Evolutionary conservation across 2,888 invertebrate species (phyloP), one percentile per base, ranked within the genome.

Genomic region (Linyphia triangularis): DNA sequence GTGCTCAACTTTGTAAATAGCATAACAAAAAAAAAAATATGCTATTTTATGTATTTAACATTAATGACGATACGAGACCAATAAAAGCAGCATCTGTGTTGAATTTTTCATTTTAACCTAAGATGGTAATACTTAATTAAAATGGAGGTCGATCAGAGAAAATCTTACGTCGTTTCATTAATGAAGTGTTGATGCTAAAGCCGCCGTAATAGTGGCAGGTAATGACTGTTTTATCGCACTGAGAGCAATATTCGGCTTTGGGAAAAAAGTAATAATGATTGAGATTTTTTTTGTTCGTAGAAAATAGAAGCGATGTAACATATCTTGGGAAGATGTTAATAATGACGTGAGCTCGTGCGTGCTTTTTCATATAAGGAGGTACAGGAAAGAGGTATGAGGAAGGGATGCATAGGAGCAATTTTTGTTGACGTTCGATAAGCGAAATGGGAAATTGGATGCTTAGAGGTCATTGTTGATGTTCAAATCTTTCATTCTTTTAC

Each of bases 121-220:
- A 13, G 30, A 30, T 6, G 51, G 73, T 59, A 22, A 59, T 51
- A 59, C 59, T 75, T 75, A 75, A 75, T 75, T 75, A 75, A 59
- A 75, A 30, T 16, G 7, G 1, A 59, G 19, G 73, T 5, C 22
- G 30, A 75, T 59, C 73, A 4, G 6, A 10, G 3, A n/a, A 59
- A 59, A 59, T 75, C 43, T 75, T 10, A 10, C 59, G 51, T 51
- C 33, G 33, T 75, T 75, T 22, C 16, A 13, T 30, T 75, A 75
- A 75, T 75, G 57, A 59, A 13, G 59, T 59, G 73, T 4, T 22
- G 73, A 75, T 30, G 22, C 19, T 24, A 26, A 24, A 16, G 6
- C 16, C 30, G 7, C 22, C 33, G 30, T 75, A 75, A 75, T 59
- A 33, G 16, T n/a, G n/a, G 19, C 6, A 30, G n/a, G 59, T 59